Evolutionary conservation across 2,797 vertebrate genomes (phyloP).

Genomic region (Botia almorhae): DNA sequence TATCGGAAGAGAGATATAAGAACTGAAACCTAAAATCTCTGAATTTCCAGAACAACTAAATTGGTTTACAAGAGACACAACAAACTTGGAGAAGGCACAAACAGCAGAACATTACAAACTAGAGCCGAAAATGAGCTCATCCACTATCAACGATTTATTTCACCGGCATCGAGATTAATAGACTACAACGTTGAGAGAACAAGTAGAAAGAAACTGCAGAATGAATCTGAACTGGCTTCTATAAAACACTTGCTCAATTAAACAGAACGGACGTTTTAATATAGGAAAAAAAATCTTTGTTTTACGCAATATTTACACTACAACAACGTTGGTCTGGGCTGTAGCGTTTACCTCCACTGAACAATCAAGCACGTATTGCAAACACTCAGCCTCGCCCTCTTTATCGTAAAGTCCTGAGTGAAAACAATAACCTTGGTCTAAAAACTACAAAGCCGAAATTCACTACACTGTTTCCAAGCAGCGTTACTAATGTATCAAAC

Average conservation of each 20-base stretch:
- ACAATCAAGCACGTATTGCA: background rate
- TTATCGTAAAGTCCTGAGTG: background rate
- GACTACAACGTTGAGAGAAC: no score
- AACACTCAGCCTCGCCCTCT: background rate
- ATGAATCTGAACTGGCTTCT: background rate
- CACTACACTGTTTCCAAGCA: slow-evolving; percentile 7
- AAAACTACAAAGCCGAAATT: slow-evolving; percentile 9
- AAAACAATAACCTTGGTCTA: background rate
- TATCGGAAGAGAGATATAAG: no score
- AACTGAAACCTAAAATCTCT: no score
- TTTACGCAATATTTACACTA: background rate
- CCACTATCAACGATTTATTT: background rate
- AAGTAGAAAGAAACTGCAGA: background rate
- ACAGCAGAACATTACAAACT: background rate
- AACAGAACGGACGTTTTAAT: background rate
- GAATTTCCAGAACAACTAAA: background rate
- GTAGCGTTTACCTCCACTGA: background rate
- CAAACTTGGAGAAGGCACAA: background rate
- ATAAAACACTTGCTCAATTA: background rate
- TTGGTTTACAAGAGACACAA: background rate
- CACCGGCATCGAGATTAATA: background rate
- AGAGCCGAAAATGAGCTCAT: background rate
- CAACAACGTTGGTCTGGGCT: background rate
- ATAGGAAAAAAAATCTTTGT: background rate
- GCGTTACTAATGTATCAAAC: background rate